Evolutionary conservation across 1,140 invertebrate genomes (phyloP).

Genomic region (Gonioctena quinquepunctata): DNA sequence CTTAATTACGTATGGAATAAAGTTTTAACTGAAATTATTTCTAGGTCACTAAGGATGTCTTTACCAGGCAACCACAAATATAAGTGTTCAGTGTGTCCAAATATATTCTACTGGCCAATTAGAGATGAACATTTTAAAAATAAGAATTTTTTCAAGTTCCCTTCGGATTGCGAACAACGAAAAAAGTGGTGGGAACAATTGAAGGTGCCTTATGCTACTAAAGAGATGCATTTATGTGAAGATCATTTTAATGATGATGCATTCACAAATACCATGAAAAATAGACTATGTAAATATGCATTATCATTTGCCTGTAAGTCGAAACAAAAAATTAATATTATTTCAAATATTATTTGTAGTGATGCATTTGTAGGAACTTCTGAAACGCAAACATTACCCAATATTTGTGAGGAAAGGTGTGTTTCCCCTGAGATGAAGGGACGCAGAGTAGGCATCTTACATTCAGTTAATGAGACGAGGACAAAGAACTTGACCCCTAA

Average conservation of each 20-base stretch:
- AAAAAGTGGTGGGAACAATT: not conserved
- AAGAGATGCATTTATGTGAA: constrained; percentile 1
- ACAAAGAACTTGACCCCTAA: not conserved
- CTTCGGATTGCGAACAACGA: not conserved
- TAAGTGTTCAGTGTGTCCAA: not conserved
- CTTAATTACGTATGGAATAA: not conserved
- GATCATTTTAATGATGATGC: not conserved
- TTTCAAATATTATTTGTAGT: not conserved
- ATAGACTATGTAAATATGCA: too few species aligned
- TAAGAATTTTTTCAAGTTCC: not conserved
- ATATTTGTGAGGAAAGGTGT: not conserved
- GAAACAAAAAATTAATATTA: not conserved
- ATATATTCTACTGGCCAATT: not conserved
- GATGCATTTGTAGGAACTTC: not conserved
- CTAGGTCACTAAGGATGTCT: not conserved
- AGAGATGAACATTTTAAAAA: not conserved
- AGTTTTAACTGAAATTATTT: not conserved
- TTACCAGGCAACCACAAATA: not conserved
- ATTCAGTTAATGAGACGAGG: not conserved
- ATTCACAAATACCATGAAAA: not conserved
- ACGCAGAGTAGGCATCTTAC: not conserved
- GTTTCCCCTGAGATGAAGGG: not conserved
- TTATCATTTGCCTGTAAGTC: not conserved
- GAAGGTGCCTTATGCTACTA: not conserved
- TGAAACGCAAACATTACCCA: not conserved